phyloP scores from a whole-genome alignment of 2,888 invertebrate species.

The Rhaphigaster nebulosa region DNA sequence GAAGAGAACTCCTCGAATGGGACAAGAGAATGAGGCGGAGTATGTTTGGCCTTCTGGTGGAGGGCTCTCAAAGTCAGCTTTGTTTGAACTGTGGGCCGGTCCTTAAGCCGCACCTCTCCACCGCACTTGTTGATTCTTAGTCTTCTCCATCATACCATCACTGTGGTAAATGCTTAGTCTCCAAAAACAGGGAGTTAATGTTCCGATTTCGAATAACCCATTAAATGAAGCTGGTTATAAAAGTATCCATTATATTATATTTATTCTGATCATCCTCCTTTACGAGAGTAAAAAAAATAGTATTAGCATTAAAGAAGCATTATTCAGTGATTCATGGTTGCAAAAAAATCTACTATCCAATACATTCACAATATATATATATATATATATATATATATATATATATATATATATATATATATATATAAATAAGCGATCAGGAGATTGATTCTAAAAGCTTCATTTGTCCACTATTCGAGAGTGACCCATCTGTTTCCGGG shows the following conservation, averaged over 20 bases:
- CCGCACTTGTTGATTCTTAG: conserved; percentile 16
- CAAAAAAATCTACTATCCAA: no score
- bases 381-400: no score
- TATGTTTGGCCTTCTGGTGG: neutral
- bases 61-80: neutral
- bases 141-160: neutral
- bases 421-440: no score
- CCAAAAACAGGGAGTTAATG: neutral
- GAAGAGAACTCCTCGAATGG: neutral
- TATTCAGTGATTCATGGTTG: no score
- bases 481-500: no score
- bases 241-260: neutral
- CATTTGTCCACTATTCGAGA: no score
- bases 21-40: neutral
- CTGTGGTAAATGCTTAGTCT: neutral
- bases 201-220: neutral
- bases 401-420: no score
- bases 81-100: neutral
- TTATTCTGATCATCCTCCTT: no score
- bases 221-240: neutral
- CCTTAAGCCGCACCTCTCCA: neutral
- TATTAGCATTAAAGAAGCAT: no score
- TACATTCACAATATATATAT: no score
- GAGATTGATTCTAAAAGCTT: no score
- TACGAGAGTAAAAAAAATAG: no score